Evolutionary conservation across 1,140 invertebrate species (phyloP).

Genomic region (fruit fly (Drosophila melanogaster)): DNA sequence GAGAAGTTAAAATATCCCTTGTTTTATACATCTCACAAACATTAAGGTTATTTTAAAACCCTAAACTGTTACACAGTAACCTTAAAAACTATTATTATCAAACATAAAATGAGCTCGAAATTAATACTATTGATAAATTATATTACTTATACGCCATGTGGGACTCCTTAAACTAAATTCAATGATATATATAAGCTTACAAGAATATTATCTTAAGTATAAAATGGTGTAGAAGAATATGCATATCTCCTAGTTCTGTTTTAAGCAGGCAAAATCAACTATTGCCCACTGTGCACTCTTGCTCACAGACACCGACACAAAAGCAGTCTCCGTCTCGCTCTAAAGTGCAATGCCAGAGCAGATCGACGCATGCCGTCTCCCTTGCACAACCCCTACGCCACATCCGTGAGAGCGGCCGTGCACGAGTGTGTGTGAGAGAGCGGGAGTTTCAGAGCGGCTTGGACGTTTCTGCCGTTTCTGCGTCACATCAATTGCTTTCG

Average conservation of each 20-base stretch:
- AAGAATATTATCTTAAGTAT: too few relatives aligned
- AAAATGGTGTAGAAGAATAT: too few relatives aligned
- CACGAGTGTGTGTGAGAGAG: conserved; percentile 2
- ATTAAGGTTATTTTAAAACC: not conserved
- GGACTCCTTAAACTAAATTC: too few relatives aligned
- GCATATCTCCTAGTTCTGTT: not conserved
- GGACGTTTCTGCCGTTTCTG: conserved; percentile 29
- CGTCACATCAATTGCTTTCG: conserved; percentile 69
- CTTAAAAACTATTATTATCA: too few relatives aligned
- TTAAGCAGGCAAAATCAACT: not conserved
- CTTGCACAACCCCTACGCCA: conserved; percentile 30
- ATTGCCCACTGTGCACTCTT: conserved; percentile 5
- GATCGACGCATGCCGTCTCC: conserved; percentile 13
- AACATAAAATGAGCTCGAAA: too few relatives aligned
- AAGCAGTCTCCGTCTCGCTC: not conserved
- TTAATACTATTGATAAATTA: too few relatives aligned
- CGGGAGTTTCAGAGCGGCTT: conserved; percentile 22
- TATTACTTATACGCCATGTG: too few relatives aligned
- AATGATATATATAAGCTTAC: too few relatives aligned
- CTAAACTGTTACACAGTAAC: too few relatives aligned
- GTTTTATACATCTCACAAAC: too few relatives aligned
- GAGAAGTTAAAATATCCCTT: not conserved
- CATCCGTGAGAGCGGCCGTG: conserved; percentile 1
- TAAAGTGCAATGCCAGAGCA: conserved; percentile 48
- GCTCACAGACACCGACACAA: not conserved